Evolutionary conservation across 1,140 invertebrate genomes (phyloP).

Genomic region (Caenorhabditis latens): DNA sequence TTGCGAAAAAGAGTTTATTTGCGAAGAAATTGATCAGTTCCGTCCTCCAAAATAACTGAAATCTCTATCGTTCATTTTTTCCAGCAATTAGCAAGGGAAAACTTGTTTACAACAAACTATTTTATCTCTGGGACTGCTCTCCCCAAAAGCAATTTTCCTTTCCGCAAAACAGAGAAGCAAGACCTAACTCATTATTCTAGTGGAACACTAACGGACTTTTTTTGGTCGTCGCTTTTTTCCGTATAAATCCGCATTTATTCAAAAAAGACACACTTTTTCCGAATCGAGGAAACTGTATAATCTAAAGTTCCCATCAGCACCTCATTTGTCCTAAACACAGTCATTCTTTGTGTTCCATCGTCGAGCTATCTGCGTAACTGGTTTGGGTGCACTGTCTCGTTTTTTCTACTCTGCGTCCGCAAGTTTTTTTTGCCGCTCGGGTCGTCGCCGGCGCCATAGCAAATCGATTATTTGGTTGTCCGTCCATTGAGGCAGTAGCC

Average conservation of each 20-base stretch:
- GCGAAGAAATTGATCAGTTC: too few species aligned
- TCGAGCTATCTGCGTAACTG: slow-evolving; percentile 20
- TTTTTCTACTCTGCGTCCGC: slow-evolving; percentile 1
- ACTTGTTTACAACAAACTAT: background rate
- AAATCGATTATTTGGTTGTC: slow-evolving; percentile 45
- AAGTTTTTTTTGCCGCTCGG: background rate
- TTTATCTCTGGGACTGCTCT: background rate
- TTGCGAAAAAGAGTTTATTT: too few species aligned
- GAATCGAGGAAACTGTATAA: too few species aligned
- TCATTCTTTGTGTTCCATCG: slow-evolving; percentile 12
- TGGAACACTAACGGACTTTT: background rate
- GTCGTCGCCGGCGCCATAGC: slow-evolving; percentile 32
- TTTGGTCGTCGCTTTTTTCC: too few species aligned
- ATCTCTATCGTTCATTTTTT: background rate
- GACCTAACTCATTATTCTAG: background rate
- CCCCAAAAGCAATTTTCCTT: background rate
- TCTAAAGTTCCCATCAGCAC: background rate
- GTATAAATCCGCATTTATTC: too few species aligned
- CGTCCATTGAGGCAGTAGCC: background rate
- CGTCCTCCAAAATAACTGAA: background rate
- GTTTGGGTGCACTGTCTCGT: slow-evolving; percentile 19
- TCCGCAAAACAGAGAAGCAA: background rate
- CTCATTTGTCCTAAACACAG: background rate
- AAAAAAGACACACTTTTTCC: too few species aligned
- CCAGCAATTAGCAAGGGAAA: background rate